A percentile compares a stretch with the other conserved stretches of the same genome.
phyloP scores from a whole-genome alignment of 2,888 invertebrate genomes.

The Lucinisca nassula region DNA sequence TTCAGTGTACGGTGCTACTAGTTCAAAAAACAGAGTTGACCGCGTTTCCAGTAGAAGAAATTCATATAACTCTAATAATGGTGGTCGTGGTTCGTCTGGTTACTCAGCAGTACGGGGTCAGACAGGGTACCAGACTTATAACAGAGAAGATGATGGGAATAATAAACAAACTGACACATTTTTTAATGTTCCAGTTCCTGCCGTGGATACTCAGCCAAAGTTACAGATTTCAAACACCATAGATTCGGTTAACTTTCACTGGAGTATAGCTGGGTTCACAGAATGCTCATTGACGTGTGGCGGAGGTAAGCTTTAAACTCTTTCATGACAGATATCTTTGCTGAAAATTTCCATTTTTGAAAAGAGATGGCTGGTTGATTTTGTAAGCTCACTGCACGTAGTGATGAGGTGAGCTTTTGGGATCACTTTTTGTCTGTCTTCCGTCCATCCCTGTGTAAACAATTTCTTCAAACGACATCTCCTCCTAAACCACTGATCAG shows the following conservation, averaged over 20 bases:
- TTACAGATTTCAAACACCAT: conserved; percentile 60
- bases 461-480: too few species aligned
- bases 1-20: conserved; percentile 37
- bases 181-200: conserved; percentile 14
- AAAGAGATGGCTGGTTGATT: too few species aligned
- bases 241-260: conserved; percentile 87
- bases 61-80: background rate
- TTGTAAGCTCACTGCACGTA: too few species aligned
- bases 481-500: too few species aligned
- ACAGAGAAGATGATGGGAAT: conserved; percentile 19
- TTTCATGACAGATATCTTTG: too few species aligned
- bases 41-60: background rate
- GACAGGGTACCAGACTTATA: conserved; percentile 36
- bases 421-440: too few species aligned
- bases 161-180: background rate
- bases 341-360: too few species aligned
- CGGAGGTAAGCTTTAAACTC: conserved; percentile 83
- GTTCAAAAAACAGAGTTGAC: background rate
- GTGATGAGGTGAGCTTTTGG: too few species aligned
- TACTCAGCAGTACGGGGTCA: background rate
- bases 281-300: conserved; percentile 91
- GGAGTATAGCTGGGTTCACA: conserved; percentile 94
- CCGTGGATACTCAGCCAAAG: conserved; percentile 28
- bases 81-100: background rate
- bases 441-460: too few species aligned